A percentile compares a stretch with the other conserved stretches of the same genome.
phyloP scores from a whole-genome alignment of 2,797 vertebrate species.

The Iguana delicatissima region DNA sequence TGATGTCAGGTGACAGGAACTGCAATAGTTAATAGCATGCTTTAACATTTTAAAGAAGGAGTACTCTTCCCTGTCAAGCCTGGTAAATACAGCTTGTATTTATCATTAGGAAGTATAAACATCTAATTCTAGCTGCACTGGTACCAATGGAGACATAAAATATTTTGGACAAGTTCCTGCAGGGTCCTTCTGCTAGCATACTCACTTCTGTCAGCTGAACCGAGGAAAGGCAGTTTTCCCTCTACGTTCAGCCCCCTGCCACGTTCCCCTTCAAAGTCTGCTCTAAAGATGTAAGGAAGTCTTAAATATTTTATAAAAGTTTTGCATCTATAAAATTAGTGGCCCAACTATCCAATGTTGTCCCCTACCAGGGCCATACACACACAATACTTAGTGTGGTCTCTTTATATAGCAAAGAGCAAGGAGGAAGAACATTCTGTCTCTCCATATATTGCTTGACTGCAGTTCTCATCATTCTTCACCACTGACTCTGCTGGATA shows the following conservation, averaged over 20 bases:
- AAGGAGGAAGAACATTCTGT: no score
- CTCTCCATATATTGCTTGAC: no score
- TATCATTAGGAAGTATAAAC: background rate
- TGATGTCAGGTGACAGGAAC: background rate
- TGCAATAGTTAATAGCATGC: background rate
- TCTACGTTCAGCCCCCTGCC: no score
- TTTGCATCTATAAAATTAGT: background rate
- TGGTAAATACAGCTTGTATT: background rate
- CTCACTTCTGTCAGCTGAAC: no score
- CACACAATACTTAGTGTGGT: no score
- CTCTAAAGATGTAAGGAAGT: background rate
- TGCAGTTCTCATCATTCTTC: no score
- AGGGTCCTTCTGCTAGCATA: no score
- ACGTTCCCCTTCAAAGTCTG: no score
- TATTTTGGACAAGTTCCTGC: background rate
- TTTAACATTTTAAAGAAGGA: background rate
- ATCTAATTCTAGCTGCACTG: slow-evolving; percentile 8
- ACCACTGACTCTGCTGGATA: no score
- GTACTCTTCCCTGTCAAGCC: background rate
- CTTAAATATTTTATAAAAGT: background rate
- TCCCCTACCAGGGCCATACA: background rate
- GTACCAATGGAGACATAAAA: slow-evolving; percentile 23
- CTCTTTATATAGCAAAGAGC: no score
- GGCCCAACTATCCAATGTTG: background rate
- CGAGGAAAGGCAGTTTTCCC: no score